Evolutionary conservation across 2,888 invertebrate genomes (phyloP).

Genomic region (Drosophila demipolita): DNA sequence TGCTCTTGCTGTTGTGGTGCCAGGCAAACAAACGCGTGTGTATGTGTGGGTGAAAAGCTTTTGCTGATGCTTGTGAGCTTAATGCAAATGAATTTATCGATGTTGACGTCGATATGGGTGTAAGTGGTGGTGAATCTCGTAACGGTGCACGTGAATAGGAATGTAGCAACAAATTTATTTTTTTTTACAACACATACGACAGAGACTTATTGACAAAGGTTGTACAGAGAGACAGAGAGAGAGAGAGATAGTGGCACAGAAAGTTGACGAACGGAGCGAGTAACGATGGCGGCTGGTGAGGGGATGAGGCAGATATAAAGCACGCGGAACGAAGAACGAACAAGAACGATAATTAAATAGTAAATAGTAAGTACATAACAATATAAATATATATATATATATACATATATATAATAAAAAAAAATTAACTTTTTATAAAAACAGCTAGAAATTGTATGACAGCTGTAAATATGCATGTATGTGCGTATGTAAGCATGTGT

Average conservation of each 20-base stretch:
- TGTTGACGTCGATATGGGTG: slow-evolving; percentile 6
- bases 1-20: slow-evolving; percentile 12
- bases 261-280: slow-evolving; percentile 21
- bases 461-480: slow-evolving; percentile 12
- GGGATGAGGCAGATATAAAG: slow-evolving; percentile 24
- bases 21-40: slow-evolving; percentile 29
- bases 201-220: slow-evolving; percentile 13
- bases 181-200: slow-evolving; percentile 47
- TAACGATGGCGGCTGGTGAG: slow-evolving; percentile 33
- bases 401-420: slow-evolving; percentile 6
- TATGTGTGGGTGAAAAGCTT: slow-evolving; percentile 11
- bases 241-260: not conserved
- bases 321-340: slow-evolving; percentile 42
- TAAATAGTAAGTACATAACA: slow-evolving; percentile 25
- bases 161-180: slow-evolving; percentile 37
- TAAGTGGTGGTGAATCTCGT: slow-evolving; percentile 23
- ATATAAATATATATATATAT: slow-evolving; percentile 19
- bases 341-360: slow-evolving; percentile 27
- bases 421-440: slow-evolving; percentile 7
- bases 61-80: slow-evolving; percentile 8
- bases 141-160: slow-evolving; percentile 29
- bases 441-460: slow-evolving; percentile 1
- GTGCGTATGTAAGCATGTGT: not conserved
- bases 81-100: slow-evolving; percentile 12
- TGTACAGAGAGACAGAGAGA: slow-evolving; percentile 5